Percentiles rank a stretch among this genome's conserved stretches.
These are phyloP conservation scores for Drosophila bunnanda DNA, from an alignment of 2,888 invertebrate genomes.

Conservation along the genomic window DNA sequence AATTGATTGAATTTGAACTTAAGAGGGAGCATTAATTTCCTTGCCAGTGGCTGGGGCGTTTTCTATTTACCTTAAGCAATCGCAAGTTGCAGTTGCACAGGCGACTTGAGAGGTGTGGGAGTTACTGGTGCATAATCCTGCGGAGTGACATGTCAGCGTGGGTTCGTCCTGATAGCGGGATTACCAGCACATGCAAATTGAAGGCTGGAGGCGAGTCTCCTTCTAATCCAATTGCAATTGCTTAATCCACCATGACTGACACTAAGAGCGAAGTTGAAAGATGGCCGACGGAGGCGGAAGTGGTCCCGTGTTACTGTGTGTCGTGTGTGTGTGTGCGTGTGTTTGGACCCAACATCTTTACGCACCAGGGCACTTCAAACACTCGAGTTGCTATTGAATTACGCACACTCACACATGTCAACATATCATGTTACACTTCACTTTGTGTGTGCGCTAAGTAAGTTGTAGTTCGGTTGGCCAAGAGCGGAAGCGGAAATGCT, in stretches of 20 bases:
- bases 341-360: conserved; percentile 40
- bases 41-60: conserved; percentile 13
- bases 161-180: conserved; percentile 32
- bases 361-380: conserved; percentile 58
- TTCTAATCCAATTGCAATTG: conserved; percentile 71
- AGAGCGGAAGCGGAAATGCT: conserved; percentile 21
- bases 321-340: not conserved
- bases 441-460: conserved; percentile 57
- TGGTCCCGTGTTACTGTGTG: not conserved
- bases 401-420: conserved; percentile 51
- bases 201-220: conserved; percentile 24
- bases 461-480: conserved; percentile 48
- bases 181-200: conserved; percentile 48
- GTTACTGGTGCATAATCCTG: conserved; percentile 29
- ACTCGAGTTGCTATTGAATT: conserved; percentile 61
- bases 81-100: conserved; percentile 11
- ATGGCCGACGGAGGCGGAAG: conserved; percentile 26
- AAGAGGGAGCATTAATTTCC: conserved; percentile 26
- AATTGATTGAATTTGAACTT: conserved; percentile 24
- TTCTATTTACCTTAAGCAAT: conserved; percentile 16
- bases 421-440: conserved; percentile 66
- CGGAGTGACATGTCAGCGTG: conserved; percentile 36
- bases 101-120: not conserved
- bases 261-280: conserved; percentile 58
- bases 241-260: conserved; percentile 67